A percentile compares a stretch with the other conserved stretches of the same genome.
These are phyloP conservation scores for Pollimyrus isidori DNA, from an alignment of 2,113 vertebrate genomes.

Conservation along the genomic window DNA sequence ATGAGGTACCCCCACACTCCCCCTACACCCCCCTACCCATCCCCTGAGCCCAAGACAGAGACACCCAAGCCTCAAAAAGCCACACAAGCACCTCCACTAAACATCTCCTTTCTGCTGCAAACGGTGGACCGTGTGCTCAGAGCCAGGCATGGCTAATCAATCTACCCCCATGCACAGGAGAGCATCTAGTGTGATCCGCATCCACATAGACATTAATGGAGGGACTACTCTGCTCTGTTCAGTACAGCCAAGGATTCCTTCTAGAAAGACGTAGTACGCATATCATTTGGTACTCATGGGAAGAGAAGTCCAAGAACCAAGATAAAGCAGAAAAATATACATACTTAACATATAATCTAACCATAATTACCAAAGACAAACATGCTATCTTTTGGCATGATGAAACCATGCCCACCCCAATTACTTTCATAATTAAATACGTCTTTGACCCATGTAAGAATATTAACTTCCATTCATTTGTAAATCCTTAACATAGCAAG, in stretches of 20 bases:
- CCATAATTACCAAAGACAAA: neutral
- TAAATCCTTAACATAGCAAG: neutral
- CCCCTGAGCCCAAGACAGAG: conserved; percentile 13
- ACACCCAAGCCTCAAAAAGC: neutral
- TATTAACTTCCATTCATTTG: neutral
- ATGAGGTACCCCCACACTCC: neutral
- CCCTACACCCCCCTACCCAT: neutral
- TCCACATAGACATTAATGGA: neutral
- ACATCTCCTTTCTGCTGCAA: neutral
- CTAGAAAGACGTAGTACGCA: neutral
- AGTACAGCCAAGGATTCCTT: neutral
- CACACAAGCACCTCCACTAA: neutral
- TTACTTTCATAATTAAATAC: neutral
- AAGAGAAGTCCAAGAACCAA: neutral
- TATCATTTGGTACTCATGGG: neutral
- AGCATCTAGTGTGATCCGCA: neutral
- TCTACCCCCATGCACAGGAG: neutral
- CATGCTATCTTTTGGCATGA: neutral
- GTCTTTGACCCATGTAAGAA: neutral
- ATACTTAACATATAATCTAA: neutral
- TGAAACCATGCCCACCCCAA: neutral
- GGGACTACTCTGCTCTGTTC: neutral
- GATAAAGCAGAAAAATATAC: neutral
- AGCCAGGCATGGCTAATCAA: conserved; percentile 13
- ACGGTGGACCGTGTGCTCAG: neutral